Conservation (phyloP, 2,888 invertebrate species). For the Drosophila trichaetosa region DNA sequence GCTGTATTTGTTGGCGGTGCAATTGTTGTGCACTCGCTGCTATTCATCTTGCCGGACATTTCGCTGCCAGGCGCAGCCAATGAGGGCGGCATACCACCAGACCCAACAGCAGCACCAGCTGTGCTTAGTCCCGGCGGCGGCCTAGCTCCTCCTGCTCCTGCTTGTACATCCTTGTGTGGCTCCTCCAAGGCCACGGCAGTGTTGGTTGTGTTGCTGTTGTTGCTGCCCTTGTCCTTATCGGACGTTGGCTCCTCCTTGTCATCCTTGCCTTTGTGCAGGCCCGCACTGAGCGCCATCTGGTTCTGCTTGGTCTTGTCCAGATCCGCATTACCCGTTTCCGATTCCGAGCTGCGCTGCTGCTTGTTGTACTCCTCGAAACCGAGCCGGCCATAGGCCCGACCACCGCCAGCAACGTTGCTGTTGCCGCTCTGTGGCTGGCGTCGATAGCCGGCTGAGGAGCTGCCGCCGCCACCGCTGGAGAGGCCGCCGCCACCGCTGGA, state of each 20-base stretch:
- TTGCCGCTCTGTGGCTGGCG: constrained; percentile 82
- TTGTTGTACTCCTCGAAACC: constrained; percentile 79
- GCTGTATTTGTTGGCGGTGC: constrained; percentile 24
- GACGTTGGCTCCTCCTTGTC: constrained; percentile 54
- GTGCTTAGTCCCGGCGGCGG: constrained; percentile 68
- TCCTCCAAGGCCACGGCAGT: constrained; percentile 75
- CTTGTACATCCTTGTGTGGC: constrained; percentile 43
- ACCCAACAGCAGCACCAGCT: constrained; percentile 54
- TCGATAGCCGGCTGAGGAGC: constrained; percentile 77
- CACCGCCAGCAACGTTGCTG: constrained; percentile 14
- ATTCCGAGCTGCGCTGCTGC: constrained; percentile 80
- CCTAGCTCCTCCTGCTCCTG: constrained; percentile 24
- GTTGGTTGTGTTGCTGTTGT: constrained; percentile 40
- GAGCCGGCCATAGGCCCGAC: constrained; percentile 75
- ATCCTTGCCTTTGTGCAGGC: constrained; percentile 85
- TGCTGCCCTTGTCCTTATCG: constrained; percentile 71
- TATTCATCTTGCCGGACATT: constrained; percentile 64
- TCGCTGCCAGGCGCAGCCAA: constrained; percentile 44
- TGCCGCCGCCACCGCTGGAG: constrained; percentile 84
- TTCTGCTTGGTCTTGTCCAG: constrained; percentile 89
- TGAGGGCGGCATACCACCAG: constrained; percentile 16
- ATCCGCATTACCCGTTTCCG: constrained; percentile 70
- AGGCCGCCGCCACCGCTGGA: constrained; percentile 86
- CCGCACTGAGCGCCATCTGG: constrained; percentile 89
- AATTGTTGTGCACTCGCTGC: constrained; percentile 39